Conservation (phyloP, 2,797 vertebrate genomes). For the Aldrovandia affinis region DNA sequence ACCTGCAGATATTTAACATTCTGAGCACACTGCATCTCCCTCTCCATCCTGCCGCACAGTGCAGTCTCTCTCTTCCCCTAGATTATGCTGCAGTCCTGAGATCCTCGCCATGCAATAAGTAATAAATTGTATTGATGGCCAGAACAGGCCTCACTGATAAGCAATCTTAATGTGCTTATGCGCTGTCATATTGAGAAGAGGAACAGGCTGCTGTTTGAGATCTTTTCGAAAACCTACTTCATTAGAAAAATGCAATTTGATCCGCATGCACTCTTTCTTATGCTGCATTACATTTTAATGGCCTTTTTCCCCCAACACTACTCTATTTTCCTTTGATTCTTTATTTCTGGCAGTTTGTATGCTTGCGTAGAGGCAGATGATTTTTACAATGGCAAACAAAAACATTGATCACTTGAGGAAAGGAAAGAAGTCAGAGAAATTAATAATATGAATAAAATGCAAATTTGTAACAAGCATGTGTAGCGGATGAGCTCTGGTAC, state of each 20-base stretch:
- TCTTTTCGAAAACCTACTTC: constrained; percentile 51
- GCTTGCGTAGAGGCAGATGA: background rate
- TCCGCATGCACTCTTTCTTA: constrained; percentile 57
- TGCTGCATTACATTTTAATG: constrained; percentile 56
- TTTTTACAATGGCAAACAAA: constrained; percentile 44
- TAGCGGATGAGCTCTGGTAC: no score
- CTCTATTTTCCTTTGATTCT: constrained; percentile 38
- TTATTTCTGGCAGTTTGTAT: constrained; percentile 34
- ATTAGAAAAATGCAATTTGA: constrained; percentile 67
- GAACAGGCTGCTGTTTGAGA: constrained; percentile 46
- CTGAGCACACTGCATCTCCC: background rate
- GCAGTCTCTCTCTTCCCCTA: background rate
- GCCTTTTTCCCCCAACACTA: constrained; percentile 25
- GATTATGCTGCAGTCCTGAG: constrained; percentile 37
- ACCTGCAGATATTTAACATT: background rate
- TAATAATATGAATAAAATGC: constrained; percentile 29
- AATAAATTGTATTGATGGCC: constrained; percentile 64
- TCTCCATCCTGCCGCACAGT: background rate
- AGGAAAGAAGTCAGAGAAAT: constrained; percentile 31
- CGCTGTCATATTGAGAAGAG: constrained; percentile 43
- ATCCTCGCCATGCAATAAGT: constrained; percentile 57
- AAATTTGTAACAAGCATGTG: background rate
- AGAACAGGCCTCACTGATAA: constrained; percentile 46
- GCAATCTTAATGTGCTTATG: constrained; percentile 47
- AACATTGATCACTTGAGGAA: constrained; percentile 45